phyloP scores from a whole-genome alignment of 1,140 invertebrate species.

The Zelostemma sp. region DNA sequence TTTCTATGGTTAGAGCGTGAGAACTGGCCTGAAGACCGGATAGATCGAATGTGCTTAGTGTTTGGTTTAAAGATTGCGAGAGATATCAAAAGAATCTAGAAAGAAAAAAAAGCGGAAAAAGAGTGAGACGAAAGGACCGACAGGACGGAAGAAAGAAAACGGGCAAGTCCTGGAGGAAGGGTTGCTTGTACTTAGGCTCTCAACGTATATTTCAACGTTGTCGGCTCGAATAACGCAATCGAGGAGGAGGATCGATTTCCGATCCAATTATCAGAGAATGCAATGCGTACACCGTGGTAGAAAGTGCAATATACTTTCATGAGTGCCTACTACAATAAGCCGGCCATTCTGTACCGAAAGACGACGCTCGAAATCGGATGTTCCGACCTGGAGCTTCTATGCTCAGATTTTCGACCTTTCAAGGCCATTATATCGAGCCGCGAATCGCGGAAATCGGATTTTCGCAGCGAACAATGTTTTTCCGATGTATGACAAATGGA shows the following conservation, averaged over 20 bases:
- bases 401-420: too few relatives aligned
- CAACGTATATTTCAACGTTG: conserved; percentile 32
- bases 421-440: too few relatives aligned
- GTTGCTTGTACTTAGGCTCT: conserved; percentile 41
- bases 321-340: conserved; percentile 53
- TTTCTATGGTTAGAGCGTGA: conserved; percentile 3
- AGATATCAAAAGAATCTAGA: conserved; percentile 10
- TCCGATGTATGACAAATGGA: too few relatives aligned
- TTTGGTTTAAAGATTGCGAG: conserved; percentile 49
- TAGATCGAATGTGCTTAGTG: conserved; percentile 26
- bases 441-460: too few relatives aligned
- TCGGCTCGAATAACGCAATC: conserved; percentile 59
- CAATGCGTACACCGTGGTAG: conserved; percentile 61
- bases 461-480: too few relatives aligned
- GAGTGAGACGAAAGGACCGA: conserved; percentile 31
- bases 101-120: conserved; percentile 19
- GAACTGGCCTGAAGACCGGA: conserved; percentile 1
- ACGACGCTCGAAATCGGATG: too few relatives aligned
- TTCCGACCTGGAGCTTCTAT: too few relatives aligned
- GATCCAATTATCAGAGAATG: conserved; percentile 67
- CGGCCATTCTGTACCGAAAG: too few relatives aligned
- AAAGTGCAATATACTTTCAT: conserved; percentile 67
- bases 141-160: conserved; percentile 29
- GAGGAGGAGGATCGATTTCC: conserved; percentile 62
- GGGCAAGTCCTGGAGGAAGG: not conserved